phyloP scores from a whole-genome alignment of 2,797 vertebrate species.

The Fundulus diaphanus region DNA sequence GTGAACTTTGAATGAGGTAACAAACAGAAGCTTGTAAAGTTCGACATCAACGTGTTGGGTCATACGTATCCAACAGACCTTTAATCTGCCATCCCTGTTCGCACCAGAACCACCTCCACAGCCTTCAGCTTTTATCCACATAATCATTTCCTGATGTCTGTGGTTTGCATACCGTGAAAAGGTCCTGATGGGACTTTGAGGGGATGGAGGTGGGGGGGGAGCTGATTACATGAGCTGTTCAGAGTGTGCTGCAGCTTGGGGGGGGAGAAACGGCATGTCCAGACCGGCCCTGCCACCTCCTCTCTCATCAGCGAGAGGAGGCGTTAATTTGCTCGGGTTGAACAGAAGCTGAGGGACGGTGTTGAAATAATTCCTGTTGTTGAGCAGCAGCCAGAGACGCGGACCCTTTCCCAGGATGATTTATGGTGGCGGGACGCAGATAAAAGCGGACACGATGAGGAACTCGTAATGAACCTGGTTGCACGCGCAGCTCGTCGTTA shows the following conservation, averaged over 20 bases:
- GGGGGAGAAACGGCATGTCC: slow-evolving; percentile 34
- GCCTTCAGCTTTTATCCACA: neutral
- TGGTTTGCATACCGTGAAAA: slow-evolving; percentile 11
- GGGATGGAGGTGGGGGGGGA: slow-evolving; percentile 11
- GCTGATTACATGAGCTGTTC: no score
- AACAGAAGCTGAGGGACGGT: slow-evolving; percentile 54
- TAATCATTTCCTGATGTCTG: slow-evolving; percentile 29
- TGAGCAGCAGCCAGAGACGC: slow-evolving; percentile 69
- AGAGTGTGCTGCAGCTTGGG: neutral
- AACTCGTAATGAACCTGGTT: slow-evolving; percentile 23
- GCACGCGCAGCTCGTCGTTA: slow-evolving; percentile 32
- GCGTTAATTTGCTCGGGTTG: slow-evolving; percentile 48
- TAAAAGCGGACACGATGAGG: slow-evolving; percentile 47
- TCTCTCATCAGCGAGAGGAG: slow-evolving; percentile 65
- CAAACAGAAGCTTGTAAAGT: slow-evolving; percentile 41
- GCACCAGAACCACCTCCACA: slow-evolving; percentile 4
- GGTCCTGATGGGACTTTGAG: slow-evolving; percentile 29
- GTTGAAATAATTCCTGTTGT: slow-evolving; percentile 72
- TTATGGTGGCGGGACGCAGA: slow-evolving; percentile 50
- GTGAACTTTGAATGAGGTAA: slow-evolving; percentile 34
- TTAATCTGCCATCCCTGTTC: slow-evolving; percentile 1
- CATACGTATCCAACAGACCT: slow-evolving; percentile 9
- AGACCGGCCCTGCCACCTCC: slow-evolving; percentile 50
- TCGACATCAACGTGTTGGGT: slow-evolving; percentile 52
- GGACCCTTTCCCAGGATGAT: slow-evolving; percentile 76